Evolutionary conservation across 1,140 invertebrate genomes (phyloP).

Genomic region (Drosophila ficusphila): DNA sequence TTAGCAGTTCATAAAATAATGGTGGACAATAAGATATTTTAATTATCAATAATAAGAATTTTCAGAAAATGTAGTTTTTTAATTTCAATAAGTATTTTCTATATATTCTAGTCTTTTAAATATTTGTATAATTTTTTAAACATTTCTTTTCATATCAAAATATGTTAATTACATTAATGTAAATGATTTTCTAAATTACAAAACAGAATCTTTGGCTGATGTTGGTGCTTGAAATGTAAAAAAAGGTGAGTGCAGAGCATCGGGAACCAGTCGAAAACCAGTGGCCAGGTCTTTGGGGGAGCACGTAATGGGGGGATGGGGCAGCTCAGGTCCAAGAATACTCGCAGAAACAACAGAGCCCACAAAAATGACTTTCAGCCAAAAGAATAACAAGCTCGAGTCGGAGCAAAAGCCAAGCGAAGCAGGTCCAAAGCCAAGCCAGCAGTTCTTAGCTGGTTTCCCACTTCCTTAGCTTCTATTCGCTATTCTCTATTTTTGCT

Average conservation of each 20-base stretch:
- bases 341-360: slow-evolving; percentile 60
- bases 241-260: slow-evolving; percentile 61
- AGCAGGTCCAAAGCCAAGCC: slow-evolving; percentile 53
- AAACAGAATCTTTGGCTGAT: slow-evolving; percentile 27
- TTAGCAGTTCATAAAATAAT: background rate
- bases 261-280: slow-evolving; percentile 43
- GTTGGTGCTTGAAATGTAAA: slow-evolving; percentile 33
- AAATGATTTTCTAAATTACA: slow-evolving; percentile 63
- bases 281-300: background rate
- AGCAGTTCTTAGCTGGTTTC: slow-evolving; percentile 55
- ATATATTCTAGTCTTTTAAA: background rate
- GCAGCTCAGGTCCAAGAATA: slow-evolving; percentile 38
- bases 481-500: slow-evolving; percentile 14
- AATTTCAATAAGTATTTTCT: no score
- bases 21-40: no score
- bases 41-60: no score
- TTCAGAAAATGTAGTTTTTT: background rate
- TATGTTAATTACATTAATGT: slow-evolving; percentile 20
- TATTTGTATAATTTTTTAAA: background rate
- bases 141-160: background rate
- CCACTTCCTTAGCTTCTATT: background rate
- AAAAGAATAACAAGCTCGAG: slow-evolving; percentile 44
- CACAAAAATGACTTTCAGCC: slow-evolving; percentile 70
- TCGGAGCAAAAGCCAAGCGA: slow-evolving; percentile 33
- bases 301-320: background rate